phyloP scores from a whole-genome alignment of 2,113 vertebrate genomes.

The Hippopotamus amphibius region DNA sequence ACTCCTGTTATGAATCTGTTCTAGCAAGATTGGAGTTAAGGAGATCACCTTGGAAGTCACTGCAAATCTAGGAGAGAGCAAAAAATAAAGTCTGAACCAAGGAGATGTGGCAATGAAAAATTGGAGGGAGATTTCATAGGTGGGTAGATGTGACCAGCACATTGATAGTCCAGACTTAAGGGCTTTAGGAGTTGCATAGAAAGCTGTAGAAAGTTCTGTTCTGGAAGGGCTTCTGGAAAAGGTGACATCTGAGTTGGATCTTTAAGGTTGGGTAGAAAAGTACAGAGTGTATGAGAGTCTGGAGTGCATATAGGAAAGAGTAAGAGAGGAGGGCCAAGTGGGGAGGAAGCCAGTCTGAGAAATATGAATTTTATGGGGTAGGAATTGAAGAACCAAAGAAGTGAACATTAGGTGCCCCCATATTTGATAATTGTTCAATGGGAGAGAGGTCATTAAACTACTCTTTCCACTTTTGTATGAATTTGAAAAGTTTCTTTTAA shows the following conservation, averaged over 20 bases:
- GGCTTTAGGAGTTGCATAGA: neutral
- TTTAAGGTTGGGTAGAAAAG: neutral
- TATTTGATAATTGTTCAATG: slow-evolving; percentile 19
- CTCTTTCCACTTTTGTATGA: neutral
- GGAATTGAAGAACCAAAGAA: slow-evolving; percentile 32
- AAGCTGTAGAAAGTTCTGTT: neutral
- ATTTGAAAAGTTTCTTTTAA: slow-evolving; percentile 33
- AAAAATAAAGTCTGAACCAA: neutral
- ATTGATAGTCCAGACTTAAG: neutral
- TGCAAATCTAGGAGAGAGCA: neutral
- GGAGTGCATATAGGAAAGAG: neutral
- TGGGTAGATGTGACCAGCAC: neutral
- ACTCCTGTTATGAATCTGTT: neutral
- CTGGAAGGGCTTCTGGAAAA: slow-evolving; percentile 20
- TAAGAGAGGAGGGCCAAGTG: neutral
- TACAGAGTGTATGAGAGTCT: neutral
- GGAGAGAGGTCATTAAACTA: neutral
- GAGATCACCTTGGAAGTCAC: neutral
- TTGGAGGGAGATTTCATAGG: slow-evolving; percentile 41
- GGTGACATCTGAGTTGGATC: neutral
- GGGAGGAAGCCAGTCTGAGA: slow-evolving; percentile 25
- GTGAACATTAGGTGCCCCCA: neutral
- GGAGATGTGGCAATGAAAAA: neutral
- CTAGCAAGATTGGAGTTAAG: neutral
- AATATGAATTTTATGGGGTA: slow-evolving; percentile 16